phyloP scores from a whole-genome alignment of 2,797 vertebrate genomes.

The Cottoperca gobio region DNA sequence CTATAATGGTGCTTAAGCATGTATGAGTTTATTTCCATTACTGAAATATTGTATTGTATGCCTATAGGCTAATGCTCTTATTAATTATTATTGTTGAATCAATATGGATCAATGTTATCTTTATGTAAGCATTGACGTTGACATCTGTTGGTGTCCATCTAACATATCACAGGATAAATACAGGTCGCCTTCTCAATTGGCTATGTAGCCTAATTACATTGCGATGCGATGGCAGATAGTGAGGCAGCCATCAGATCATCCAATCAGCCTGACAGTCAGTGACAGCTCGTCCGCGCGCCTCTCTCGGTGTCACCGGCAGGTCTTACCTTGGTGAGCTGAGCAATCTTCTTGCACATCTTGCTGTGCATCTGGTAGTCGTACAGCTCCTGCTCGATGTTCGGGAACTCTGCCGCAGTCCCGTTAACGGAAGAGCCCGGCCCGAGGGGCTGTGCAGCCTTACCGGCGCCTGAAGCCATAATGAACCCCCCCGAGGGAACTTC shows the following conservation, averaged over 20 bases:
- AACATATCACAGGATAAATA: background rate
- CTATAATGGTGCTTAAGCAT: background rate
- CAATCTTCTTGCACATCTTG: slow-evolving; percentile 99
- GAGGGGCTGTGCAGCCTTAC: slow-evolving; percentile 84
- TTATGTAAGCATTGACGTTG: background rate
- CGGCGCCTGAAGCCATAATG: slow-evolving; percentile 91
- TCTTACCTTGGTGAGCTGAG: slow-evolving; percentile 98
- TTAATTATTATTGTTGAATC: too few relatives aligned
- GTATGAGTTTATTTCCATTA: background rate
- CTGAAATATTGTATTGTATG: background rate
- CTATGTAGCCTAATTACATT: background rate
- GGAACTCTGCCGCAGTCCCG: slow-evolving; percentile 86
- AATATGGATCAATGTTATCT: background rate
- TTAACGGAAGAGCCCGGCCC: slow-evolving; percentile 82
- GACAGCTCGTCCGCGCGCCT: slow-evolving; percentile 44
- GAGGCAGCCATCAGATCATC: slow-evolving; percentile 47
- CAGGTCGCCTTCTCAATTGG: background rate
- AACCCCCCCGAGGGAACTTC: slow-evolving; percentile 70
- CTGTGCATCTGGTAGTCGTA: slow-evolving; percentile 90
- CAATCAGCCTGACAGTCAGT: slow-evolving; percentile 47
- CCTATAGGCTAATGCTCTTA: too few relatives aligned
- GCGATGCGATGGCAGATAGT: slow-evolving; percentile 13
- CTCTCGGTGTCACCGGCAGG: slow-evolving; percentile 31
- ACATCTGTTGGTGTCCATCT: background rate
- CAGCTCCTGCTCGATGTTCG: slow-evolving; percentile 82